Percentiles rank a stretch among this genome's conserved stretches.
phyloP scores from a whole-genome alignment of 92 coral and sea anemone genomes.

The Palythoa grandis region DNA sequence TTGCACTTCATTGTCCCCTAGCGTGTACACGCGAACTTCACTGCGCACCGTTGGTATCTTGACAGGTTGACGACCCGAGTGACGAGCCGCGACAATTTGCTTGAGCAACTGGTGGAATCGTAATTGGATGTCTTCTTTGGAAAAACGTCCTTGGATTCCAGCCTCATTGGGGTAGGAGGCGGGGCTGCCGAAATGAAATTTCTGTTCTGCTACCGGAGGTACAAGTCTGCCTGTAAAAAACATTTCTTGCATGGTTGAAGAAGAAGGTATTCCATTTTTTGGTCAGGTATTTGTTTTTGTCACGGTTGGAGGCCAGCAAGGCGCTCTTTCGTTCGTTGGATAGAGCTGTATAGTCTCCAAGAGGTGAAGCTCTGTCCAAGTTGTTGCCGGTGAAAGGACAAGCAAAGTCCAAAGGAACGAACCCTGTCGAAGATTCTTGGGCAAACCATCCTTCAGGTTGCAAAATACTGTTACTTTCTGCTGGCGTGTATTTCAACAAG shows the following conservation, averaged over 20 bases:
- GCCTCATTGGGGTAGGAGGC: not conserved
- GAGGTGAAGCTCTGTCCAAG: not conserved
- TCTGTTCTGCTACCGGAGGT: not conserved
- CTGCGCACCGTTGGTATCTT: not conserved
- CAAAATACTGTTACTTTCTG: not conserved
- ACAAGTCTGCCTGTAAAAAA: not conserved
- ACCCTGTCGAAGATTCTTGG: not conserved
- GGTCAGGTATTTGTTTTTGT: not conserved
- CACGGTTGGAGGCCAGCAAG: not conserved
- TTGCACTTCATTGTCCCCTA: not conserved
- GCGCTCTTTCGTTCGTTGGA: not conserved
- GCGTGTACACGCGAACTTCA: not conserved
- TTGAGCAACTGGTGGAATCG: not conserved
- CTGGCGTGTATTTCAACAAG: not conserved
- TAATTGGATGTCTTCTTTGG: not conserved
- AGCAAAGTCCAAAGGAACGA: not conserved
- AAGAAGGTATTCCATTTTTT: not conserved
- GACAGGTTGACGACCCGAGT: not conserved
- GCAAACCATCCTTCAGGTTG: not conserved
- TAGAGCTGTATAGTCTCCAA: not conserved
- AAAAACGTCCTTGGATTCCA: not conserved
- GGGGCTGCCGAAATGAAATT: not conserved
- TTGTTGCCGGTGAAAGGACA: not conserved
- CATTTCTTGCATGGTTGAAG: not conserved
- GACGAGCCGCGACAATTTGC: not conserved